phyloP scores from a whole-genome alignment of 2,113 vertebrate genomes.

The Rhegmatorhina hoffmannsi region DNA sequence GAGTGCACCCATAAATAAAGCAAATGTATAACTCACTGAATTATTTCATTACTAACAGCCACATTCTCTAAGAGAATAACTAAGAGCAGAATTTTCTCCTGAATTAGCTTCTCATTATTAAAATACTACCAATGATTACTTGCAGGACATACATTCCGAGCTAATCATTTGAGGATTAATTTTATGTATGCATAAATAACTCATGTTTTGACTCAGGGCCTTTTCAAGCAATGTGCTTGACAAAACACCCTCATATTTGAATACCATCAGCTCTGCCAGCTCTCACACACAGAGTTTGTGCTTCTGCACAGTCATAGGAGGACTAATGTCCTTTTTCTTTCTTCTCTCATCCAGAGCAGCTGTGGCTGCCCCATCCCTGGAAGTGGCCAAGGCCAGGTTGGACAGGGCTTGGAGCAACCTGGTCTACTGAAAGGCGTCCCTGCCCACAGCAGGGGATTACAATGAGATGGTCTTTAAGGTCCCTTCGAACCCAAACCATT shows the following conservation, averaged over 20 bases:
- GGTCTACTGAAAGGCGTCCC: neutral
- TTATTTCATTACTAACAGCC: constrained; percentile 64
- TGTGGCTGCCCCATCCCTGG: neutral
- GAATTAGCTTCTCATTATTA: constrained; percentile 35
- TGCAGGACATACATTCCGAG: constrained; percentile 24
- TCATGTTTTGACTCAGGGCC: neutral
- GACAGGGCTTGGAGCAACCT: neutral
- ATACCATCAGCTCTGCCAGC: neutral
- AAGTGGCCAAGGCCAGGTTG: neutral
- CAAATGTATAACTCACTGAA: constrained; percentile 35
- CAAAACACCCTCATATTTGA: neutral
- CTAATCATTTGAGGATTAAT: constrained; percentile 38
- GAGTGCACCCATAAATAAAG: constrained; percentile 65
- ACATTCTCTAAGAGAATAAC: constrained; percentile 35
- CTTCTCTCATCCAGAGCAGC: neutral
- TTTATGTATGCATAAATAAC: constrained; percentile 41
- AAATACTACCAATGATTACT: constrained; percentile 18
- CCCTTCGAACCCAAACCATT: neutral
- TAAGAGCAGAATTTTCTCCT: constrained; percentile 46
- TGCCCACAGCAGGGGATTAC: neutral
- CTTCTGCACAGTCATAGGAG: neutral
- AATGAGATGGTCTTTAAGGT: neutral
- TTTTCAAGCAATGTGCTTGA: neutral
- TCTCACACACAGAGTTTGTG: neutral
- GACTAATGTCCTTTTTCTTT: neutral